These are phyloP conservation scores for Cyrtonyx montezumae DNA, from an alignment of 2,113 vertebrate genomes.

Conservation along the genomic window DNA sequence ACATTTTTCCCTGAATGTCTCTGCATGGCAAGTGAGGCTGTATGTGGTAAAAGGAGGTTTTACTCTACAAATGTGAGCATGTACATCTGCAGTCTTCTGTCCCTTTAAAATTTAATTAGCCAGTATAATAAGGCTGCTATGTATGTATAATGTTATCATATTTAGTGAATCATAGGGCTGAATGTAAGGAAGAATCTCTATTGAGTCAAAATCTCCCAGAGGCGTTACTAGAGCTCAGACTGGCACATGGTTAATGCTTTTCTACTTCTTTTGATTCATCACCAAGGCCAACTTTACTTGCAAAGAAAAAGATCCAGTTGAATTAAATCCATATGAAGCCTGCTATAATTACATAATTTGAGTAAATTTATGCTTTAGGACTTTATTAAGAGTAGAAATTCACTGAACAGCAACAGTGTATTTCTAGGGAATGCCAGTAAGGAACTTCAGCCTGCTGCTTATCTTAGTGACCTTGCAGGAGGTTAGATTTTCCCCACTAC, in stretches of 20 bases:
- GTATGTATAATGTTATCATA: background rate
- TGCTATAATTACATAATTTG: conserved; percentile 2
- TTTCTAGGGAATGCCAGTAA: background rate
- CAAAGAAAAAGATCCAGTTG: conserved; percentile 12
- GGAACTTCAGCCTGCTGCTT: background rate
- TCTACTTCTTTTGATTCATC: background rate
- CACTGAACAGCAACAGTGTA: background rate
- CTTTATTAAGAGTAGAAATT: conserved; percentile 5
- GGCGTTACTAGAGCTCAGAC: background rate
- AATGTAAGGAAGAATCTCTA: background rate
- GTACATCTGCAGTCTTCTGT: background rate
- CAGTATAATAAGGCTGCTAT: background rate
- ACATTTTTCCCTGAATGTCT: background rate
- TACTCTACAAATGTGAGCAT: background rate
- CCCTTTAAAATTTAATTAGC: background rate
- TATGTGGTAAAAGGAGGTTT: background rate
- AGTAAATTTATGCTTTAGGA: conserved; percentile 19
- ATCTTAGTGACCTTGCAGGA: background rate
- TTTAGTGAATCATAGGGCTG: background rate
- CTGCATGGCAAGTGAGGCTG: background rate
- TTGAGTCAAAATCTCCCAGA: background rate
- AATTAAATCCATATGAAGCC: conserved; percentile 24
- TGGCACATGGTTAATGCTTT: background rate
- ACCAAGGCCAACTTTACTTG: background rate
- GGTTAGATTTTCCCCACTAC: background rate